Evolutionary conservation across 2,888 invertebrate genomes (phyloP), one percentile per base, ranked within the genome.

Genomic region (Spatulosminthurus flaviceps): DNA sequence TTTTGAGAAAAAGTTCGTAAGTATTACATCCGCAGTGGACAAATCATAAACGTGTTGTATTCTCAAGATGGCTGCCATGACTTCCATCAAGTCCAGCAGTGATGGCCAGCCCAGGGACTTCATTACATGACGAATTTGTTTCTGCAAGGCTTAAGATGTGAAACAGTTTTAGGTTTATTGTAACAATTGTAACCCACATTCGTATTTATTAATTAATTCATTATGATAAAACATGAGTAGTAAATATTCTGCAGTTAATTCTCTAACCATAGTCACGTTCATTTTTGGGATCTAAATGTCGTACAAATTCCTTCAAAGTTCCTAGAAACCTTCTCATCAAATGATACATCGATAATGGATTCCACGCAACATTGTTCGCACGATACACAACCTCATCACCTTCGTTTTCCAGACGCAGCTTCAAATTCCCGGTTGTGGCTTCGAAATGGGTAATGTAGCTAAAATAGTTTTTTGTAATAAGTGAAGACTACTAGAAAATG

Each of bases 251-350:
- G n/a, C n/a, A n/a, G n/a, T n/a, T n/a, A n/a, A n/a, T n/a, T n/a
- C n/a, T n/a, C n/a, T n/a, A 72, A n/a, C 71, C 43, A 24, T 42
- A 72, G 22, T 72, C 22, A 1, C 2, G 16, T n/a, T 0, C 24
- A 43, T 72, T 43, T 22, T 16, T 22, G 1, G 43, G 11, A 43
- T 72, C 43, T 24, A 72, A 41, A 34, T 13, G 21, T 34, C 21
- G 70, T 16, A 70, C 70, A 41, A 70, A 34, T 34, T 70, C 70
- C 41, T 70, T 70, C 5, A 34, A 24, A 22, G 71, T 4, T n/a
- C n/a, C n/a, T n/a, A n/a, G n/a, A n/a, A n/a, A 24, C 19, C 76
- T 34, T 66, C 66, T 64, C 13, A 76, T 34, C 76, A 76, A 42
- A 34, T 41, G 34, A 21, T 28, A 66, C 1, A 41, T 24, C 1